phyloP scores from a whole-genome alignment of 2,113 vertebrate genomes.

The Synodontis membranacea region DNA sequence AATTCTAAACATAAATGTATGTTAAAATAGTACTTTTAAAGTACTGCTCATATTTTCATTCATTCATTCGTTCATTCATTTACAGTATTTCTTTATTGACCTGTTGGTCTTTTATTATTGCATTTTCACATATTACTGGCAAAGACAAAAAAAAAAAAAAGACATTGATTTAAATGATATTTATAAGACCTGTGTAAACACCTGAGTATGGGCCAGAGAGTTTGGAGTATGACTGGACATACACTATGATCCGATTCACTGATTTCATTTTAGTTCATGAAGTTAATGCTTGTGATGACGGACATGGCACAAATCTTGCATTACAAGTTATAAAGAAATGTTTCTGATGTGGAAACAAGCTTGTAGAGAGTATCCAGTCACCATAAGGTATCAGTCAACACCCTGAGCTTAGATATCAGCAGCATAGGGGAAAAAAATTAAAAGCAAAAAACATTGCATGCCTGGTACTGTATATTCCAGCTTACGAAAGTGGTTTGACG shows the following conservation, averaged over 20 bases:
- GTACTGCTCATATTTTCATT: not conserved
- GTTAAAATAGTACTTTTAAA: not conserved
- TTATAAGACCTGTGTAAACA: too few relatives aligned
- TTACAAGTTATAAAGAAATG: not conserved
- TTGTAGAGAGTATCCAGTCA: not conserved
- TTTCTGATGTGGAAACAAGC: not conserved
- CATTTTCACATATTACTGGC: too few relatives aligned
- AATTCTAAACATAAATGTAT: not conserved
- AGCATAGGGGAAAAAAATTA: not conserved
- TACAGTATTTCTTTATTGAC: too few relatives aligned
- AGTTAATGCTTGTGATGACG: not conserved
- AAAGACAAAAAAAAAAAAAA: too few relatives aligned
- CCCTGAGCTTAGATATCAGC: too few relatives aligned
- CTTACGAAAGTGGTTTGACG: not conserved
- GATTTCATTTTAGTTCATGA: too few relatives aligned
- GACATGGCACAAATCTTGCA: not conserved
- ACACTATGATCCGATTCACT: too few relatives aligned
- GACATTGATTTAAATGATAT: too few relatives aligned
- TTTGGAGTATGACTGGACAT: too few relatives aligned
- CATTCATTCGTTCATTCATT: too few relatives aligned
- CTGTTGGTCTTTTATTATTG: too few relatives aligned
- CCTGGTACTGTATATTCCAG: not conserved
- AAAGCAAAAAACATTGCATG: not conserved
- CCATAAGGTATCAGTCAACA: not conserved
- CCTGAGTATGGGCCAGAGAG: too few relatives aligned